Evolutionary conservation across 1,140 invertebrate genomes (phyloP), one percentile per base, ranked within the genome.

Genomic region (Fopius arisanus): DNA sequence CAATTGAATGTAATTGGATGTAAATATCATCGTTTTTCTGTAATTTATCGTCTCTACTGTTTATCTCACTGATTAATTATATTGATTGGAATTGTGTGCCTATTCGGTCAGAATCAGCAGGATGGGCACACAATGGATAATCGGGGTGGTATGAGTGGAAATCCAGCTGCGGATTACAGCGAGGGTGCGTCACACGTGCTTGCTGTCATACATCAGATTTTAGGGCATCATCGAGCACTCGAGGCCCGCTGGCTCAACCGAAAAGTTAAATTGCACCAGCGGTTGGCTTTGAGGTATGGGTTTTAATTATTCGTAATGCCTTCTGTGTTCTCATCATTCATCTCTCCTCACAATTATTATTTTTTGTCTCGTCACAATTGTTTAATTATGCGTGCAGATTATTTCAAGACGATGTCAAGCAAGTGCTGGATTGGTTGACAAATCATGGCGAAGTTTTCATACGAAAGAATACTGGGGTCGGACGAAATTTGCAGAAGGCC

Each of bases 371-470:
- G 19, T 71, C 3, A 43, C 43, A 67, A 9, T 48, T 62, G 7
- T 71, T 75, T 73, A 31, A 65, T 65, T 65, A 29, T 29, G 14
- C 29, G 62, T 63, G 0, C 62, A 88, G 87, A 75, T 90, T 98
- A 26, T 99, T 98, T 86, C 96, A 98, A 87, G 96, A 98, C 83
- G 96, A 98, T 87, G 96, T 97, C 6, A 94, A 96, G 84, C 95
- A 96, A 94, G 97, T 99, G 33, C 88, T 99, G 63, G 97, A 99
- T 80, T 99, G 98, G 98, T 84, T 99, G 63, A 94, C 97, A 69
- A 98, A 98, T 83, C 98, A 99, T 84, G 98, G 98, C n/a, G 97
- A 99, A 90, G 97, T 98, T 2, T 99, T 99, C 84, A 91, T 99
- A 29, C 91, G 94, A 77, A 99, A 99, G 85, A 99, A 99, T 85